These are phyloP conservation scores for Musca domestica DNA, from an alignment of 1,140 invertebrate genomes.

Conservation along the genomic window DNA sequence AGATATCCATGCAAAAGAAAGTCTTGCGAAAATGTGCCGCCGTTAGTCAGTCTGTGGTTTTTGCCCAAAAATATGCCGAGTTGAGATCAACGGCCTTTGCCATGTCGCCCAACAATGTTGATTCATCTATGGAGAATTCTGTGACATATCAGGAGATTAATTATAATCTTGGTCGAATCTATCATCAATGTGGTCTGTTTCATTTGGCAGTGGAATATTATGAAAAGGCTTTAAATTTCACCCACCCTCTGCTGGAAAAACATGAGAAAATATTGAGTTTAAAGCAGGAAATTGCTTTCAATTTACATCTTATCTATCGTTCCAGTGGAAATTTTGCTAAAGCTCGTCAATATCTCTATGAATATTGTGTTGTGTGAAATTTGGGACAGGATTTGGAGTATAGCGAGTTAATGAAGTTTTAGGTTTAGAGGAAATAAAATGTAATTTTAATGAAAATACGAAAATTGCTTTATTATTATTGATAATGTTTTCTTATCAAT, in stretches of 20 bases:
- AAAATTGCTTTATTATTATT: too few species aligned
- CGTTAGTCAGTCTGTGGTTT: conserved; percentile 73
- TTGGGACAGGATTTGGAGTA: too few species aligned
- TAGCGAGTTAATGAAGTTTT: too few species aligned
- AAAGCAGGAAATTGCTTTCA: conserved; percentile 77
- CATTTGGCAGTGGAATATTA: conserved; percentile 83
- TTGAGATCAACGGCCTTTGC: conserved; percentile 61
- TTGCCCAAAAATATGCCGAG: conserved; percentile 76
- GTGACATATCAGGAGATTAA: conserved; percentile 76
- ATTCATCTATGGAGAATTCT: conserved; percentile 3
- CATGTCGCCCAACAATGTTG: conserved; percentile 30
- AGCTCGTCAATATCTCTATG: conserved; percentile 70
- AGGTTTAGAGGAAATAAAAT: too few species aligned
- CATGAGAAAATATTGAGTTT: conserved; percentile 67
- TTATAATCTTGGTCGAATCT: conserved; percentile 87
- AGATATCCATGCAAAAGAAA: conserved; percentile 85
- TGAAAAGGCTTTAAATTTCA: conserved; percentile 72
- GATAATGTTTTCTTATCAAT: too few species aligned
- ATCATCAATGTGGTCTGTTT: conserved; percentile 85
- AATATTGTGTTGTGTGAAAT: conserved; percentile 60
- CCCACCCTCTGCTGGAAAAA: conserved; percentile 57
- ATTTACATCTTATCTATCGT: conserved; percentile 81
- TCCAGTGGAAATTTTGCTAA: conserved; percentile 68
- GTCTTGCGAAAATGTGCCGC: conserved; percentile 77
- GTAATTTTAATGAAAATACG: too few species aligned